phyloP scores from a whole-genome alignment of 2,888 invertebrate genomes.

The Suillia variegata region DNA sequence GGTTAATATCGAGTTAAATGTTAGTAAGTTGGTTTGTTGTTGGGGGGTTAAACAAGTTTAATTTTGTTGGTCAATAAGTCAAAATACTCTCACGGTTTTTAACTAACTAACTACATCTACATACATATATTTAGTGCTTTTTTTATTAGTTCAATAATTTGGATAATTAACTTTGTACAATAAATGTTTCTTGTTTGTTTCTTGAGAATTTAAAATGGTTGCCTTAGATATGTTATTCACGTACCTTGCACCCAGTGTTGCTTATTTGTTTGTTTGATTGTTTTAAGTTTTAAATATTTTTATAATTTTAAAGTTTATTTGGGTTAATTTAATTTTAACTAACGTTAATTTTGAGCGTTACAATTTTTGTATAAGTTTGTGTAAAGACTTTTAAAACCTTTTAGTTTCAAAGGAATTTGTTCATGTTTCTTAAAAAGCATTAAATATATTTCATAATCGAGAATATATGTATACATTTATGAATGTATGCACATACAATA shows the following conservation, averaged over 20 bases:
- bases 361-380: slow-evolving; percentile 26
- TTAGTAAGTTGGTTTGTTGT: slow-evolving; percentile 40
- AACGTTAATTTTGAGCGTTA: slow-evolving; percentile 31
- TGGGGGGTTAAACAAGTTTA: slow-evolving; percentile 43
- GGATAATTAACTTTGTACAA: slow-evolving; percentile 8
- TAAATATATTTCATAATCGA: slow-evolving; percentile 39
- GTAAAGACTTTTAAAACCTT: slow-evolving; percentile 11
- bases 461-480: too few species aligned
- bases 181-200: slow-evolving; percentile 1
- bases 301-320: slow-evolving; percentile 15
- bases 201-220: too few species aligned
- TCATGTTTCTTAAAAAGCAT: slow-evolving; percentile 57
- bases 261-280: too few species aligned
- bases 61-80: slow-evolving; percentile 20
- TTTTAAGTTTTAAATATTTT: too few species aligned
- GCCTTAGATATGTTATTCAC: too few species aligned
- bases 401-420: too few species aligned
- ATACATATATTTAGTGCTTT: slow-evolving; percentile 55
- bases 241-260: slow-evolving; percentile 24
- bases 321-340: slow-evolving; percentile 45
- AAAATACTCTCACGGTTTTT: slow-evolving; percentile 6
- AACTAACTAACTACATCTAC: slow-evolving; percentile 1
- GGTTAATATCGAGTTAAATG: slow-evolving; percentile 54
- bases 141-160: slow-evolving; percentile 44
- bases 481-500: too few species aligned